Base-by-base conservation (phyloP, 64 coral and sea anemone species). In the Acropora yongei region DNA sequence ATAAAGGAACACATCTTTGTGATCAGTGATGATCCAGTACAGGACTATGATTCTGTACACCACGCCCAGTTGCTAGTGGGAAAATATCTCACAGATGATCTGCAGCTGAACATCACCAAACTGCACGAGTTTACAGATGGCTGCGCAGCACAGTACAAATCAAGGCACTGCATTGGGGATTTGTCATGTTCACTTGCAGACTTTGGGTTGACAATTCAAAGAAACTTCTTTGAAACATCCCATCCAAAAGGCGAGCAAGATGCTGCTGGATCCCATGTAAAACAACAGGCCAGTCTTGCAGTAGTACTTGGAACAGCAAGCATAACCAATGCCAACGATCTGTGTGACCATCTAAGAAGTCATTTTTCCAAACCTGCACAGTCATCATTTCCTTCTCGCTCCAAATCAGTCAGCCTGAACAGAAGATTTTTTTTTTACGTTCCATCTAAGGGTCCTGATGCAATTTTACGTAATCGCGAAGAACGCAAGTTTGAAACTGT, bases 141-240 rank as follows among this genome's bases (percentile, higher is more conserved):
- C 80, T 83, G 51, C 58, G 80, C 81, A 84, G 57, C 80, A 8
- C 80, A 83, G 80, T 83, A 83, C 66, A 83, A 83, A 63, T 83
- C 80, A 83, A 20, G 80, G 66, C 80, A 83, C 51, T 55, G 1
- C 51, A 55, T 55, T 55, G 51, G 51, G 51, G 51, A 55, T 55
- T 55, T 55, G 51, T 55, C 51, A 55, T 55, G 51, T 55, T 55
- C 51, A 55, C 51, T 55, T 55, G 51, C 51, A 55, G 2, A 55
- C 51, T 55, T 55, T 55, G 51, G 0, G 51, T 55, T 55, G 6
- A 55, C 51, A 55, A 55, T 55, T 55, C 51, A 55, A 55, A 55
- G 51, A 55, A 55, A 55, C 51, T 55, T 55, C 51, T 55, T 55
- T 55, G 51, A 55, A 3, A 55, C 51, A 55, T 55, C 51, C 51